Evolutionary conservation across 1,140 invertebrate species (phyloP), one percentile per base, ranked within the genome.

Genomic region (Orius insidiosus): DNA sequence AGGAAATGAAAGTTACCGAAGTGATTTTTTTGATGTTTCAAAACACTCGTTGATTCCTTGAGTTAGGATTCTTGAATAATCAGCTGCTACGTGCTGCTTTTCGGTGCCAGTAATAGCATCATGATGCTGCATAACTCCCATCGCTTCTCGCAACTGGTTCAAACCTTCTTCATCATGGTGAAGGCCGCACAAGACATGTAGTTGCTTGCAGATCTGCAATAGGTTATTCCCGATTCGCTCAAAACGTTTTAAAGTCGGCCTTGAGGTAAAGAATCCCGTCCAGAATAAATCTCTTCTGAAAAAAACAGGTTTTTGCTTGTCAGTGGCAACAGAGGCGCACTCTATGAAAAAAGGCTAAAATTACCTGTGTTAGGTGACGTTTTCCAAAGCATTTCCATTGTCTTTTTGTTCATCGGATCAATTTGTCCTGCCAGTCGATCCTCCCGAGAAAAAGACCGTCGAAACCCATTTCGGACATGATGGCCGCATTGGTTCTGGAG

Each of bases 201-300:
- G 55, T n/a, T n/a, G 71, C 55, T 73, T 71, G 19, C 68, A 66
- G 9, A 66, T 55, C 65, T 67, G 37, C 19, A 50, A 13, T 24
- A 43, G 76, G 56, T 79, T 80, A 57, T 89, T 90, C 1, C 76
- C 76, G 45, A 75, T 59, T 35, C 88, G 65, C 52, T 86, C 83
- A 56, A 71, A 83, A 38, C 74, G 74, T 56, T 94, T n/a, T 94
- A 0, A 85, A 66, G 85, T 78, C 8, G 87, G 80, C 41, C 85
- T 70, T 0, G 89, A 95, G 0, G 87, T 88, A 59, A n/a, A 87
- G 98, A 59, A 98, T 0, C 94, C 94, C 0, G 85, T 94, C 93
- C 92, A 97, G 60, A 78, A 94, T n/a, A n/a, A n/a, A n/a, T n/a
- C n/a, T n/a, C 45, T 11, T 51, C 46, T 11, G 31, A 39, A 43